Evolutionary conservation across 2,113 vertebrate species (phyloP).

Genomic region (Crotalus tigris): DNA sequence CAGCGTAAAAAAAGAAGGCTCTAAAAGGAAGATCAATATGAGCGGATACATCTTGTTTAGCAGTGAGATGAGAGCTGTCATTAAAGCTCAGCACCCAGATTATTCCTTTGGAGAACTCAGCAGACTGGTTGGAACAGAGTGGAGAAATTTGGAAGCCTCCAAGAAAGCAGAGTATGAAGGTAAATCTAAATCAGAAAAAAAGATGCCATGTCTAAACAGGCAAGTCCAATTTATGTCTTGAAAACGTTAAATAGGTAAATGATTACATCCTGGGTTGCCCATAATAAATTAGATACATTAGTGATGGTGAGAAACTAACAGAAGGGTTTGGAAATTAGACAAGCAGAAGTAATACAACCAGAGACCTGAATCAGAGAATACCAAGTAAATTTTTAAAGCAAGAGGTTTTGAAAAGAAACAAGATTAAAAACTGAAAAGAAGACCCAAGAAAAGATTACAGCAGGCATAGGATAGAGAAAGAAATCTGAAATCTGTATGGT

Average conservation of each 20-base stretch:
- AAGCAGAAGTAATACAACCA: neutral
- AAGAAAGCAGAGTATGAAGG: constrained; percentile 99
- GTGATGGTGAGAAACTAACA: neutral
- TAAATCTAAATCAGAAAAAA: constrained; percentile 61
- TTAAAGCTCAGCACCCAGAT: constrained; percentile 97
- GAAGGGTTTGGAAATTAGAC: neutral
- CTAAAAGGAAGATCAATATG: constrained; percentile 99
- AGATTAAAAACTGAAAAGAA: neutral
- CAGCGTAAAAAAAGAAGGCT: constrained; percentile 92
- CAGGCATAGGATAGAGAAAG: neutral
- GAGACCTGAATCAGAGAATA: neutral
- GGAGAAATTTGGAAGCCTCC: constrained; percentile 94
- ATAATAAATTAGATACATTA: neutral
- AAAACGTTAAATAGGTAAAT: neutral
- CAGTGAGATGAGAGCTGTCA: constrained; percentile 98
- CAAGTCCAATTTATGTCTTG: constrained; percentile 23
- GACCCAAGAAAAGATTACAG: neutral
- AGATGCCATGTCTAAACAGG: neutral
- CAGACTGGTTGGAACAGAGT: constrained; percentile 96
- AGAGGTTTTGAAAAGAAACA: constrained; percentile 1
- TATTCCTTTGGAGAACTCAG: constrained; percentile 98
- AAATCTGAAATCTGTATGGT: neutral
- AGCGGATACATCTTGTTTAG: constrained; percentile 99
- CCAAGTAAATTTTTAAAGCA: neutral
- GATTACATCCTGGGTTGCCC: too few relatives aligned